phyloP scores from a whole-genome alignment of 2,113 vertebrate species.

The Melanerpes formicivorus region DNA sequence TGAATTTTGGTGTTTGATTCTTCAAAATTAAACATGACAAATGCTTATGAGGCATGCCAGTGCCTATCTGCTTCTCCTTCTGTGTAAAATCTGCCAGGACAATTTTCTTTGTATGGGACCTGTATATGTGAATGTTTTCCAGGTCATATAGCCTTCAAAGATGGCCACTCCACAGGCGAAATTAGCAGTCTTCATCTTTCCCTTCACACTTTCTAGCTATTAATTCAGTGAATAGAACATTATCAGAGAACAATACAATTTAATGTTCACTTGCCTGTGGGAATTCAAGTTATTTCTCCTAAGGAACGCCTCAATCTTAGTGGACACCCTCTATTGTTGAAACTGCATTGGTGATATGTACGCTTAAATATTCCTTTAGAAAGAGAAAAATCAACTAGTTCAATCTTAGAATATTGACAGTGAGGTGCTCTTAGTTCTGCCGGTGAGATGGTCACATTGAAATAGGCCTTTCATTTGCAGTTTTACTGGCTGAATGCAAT shows the following conservation, averaged over 20 bases:
- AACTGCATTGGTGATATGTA: background rate
- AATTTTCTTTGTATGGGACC: background rate
- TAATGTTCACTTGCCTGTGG: background rate
- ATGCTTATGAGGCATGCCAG: background rate
- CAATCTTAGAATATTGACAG: background rate
- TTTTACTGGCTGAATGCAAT: background rate
- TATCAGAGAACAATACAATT: background rate
- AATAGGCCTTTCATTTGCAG: background rate
- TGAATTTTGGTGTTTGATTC: background rate
- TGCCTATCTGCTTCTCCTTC: background rate
- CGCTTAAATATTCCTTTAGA: background rate
- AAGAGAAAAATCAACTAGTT: background rate
- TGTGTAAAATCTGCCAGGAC: background rate
- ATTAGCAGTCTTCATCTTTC: background rate
- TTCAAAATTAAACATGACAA: background rate
- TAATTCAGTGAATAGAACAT: background rate
- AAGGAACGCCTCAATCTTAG: background rate
- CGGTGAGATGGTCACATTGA: background rate
- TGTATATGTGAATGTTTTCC: background rate
- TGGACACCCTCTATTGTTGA: background rate
- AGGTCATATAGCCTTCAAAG: background rate
- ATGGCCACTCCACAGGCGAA: background rate
- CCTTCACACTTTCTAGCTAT: background rate
- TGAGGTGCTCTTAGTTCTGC: background rate
- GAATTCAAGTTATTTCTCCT: background rate